Percentiles rank a stretch among this genome's conserved stretches.
Conservation (phyloP, 2,888 invertebrate species). For the Watsonalla binaria region DNA sequence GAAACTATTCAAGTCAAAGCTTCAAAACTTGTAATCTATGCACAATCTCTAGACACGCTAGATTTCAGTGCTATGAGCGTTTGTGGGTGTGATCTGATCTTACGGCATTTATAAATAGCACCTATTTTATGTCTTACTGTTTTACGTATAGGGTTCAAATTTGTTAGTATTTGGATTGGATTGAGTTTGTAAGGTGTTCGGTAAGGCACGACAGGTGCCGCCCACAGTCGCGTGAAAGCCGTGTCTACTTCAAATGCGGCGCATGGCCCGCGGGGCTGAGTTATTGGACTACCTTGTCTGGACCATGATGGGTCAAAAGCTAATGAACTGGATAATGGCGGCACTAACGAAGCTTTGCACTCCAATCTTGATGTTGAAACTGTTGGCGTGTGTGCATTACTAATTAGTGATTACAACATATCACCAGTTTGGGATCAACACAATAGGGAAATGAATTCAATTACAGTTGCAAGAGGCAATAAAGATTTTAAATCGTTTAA, state of each 20-base stretch:
- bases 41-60: constrained; percentile 19
- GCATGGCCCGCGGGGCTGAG: constrained; percentile 13
- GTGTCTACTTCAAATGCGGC: constrained; percentile 18
- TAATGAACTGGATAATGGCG: constrained; percentile 22
- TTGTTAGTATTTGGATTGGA: constrained; percentile 8
- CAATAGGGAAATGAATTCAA: too few relatives aligned
- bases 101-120: constrained; percentile 4
- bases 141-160: background rate
- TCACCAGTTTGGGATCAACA: too few relatives aligned
- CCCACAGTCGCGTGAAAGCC: constrained; percentile 56
- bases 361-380: background rate
- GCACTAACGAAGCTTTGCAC: constrained; percentile 1
- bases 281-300: constrained; percentile 22
- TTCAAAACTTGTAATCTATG: constrained; percentile 14
- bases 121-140: constrained; percentile 1
- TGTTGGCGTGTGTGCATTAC: background rate
- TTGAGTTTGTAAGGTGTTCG: constrained; percentile 24
- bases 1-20: constrained; percentile 15
- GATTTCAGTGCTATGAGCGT: constrained; percentile 23
- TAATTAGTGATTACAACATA: background rate
- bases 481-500: too few relatives aligned
- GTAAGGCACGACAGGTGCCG: constrained; percentile 56
- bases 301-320: constrained; percentile 15
- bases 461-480: too few relatives aligned
- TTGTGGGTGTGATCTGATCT: constrained; percentile 23